A percentile compares a stretch with the other conserved stretches of the same genome.
These are phyloP conservation scores for Trisateles emortualis DNA, from an alignment of 2,888 invertebrate species.

Conservation along the genomic window DNA sequence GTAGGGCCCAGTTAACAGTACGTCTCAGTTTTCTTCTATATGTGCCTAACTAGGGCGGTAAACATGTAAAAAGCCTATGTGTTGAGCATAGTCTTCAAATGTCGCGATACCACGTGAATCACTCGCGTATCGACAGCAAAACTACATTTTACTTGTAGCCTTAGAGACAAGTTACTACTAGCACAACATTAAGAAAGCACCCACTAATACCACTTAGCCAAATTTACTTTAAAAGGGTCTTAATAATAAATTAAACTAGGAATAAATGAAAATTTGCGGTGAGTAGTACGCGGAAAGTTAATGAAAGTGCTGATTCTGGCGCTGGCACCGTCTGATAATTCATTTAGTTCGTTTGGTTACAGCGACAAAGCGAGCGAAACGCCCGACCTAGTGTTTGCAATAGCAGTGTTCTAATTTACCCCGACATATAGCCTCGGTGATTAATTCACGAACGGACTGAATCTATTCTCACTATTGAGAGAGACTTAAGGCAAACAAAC, in stretches of 20 bases:
- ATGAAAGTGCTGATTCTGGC: conserved; percentile 54
- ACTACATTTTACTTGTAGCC: too few relatives aligned
- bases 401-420: conserved; percentile 49
- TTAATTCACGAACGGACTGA: conserved; percentile 47
- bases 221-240: not conserved
- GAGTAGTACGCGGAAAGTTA: conserved; percentile 43
- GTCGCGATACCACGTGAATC: too few relatives aligned
- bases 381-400: conserved; percentile 36
- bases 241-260: conserved; percentile 32
- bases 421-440: conserved; percentile 42
- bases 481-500: conserved; percentile 28
- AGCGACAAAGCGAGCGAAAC: conserved; percentile 48
- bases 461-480: conserved; percentile 38
- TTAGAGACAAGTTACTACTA: too few relatives aligned
- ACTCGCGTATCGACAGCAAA: too few relatives aligned
- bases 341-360: conserved; percentile 53
- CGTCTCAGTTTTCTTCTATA: too few relatives aligned
- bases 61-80: too few relatives aligned
- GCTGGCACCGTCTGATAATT: conserved; percentile 53
- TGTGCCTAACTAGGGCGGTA: too few relatives aligned
- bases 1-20: too few relatives aligned
- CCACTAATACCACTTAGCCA: not conserved
- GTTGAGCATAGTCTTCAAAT: too few relatives aligned
- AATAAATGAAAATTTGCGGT: conserved; percentile 39
- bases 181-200: too few relatives aligned